phyloP scores from a whole-genome alignment of 2,797 vertebrate species.

The Sternarchorhynchus goeldii region DNA sequence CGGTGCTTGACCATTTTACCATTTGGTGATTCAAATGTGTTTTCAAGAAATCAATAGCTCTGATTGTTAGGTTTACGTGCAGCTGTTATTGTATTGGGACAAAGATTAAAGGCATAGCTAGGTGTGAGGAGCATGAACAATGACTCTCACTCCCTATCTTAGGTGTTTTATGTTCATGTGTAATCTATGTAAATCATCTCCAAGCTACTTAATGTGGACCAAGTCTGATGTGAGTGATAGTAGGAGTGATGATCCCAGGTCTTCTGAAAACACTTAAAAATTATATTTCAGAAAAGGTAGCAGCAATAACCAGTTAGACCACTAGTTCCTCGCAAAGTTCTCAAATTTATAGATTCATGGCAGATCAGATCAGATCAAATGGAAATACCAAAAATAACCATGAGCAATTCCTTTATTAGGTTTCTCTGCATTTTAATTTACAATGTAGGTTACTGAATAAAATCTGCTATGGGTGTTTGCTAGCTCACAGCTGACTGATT shows the following conservation, averaged over 20 bases:
- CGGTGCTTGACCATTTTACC: slow-evolving; percentile 38
- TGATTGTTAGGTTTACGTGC: slow-evolving; percentile 37
- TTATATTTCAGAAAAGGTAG: not conserved
- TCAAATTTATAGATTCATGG: not conserved
- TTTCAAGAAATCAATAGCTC: slow-evolving; percentile 54
- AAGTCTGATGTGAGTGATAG: too few relatives aligned
- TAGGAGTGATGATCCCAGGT: too few relatives aligned
- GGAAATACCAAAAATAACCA: slow-evolving; percentile 8
- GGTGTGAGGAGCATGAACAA: not conserved
- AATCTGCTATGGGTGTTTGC: not conserved
- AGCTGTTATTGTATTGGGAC: slow-evolving; percentile 16
- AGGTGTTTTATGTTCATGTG: not conserved
- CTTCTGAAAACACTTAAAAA: too few relatives aligned
- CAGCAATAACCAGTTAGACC: not conserved
- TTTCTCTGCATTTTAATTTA: slow-evolving; percentile 24
- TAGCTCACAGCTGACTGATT: too few relatives aligned
- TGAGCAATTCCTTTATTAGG: slow-evolving; percentile 13
- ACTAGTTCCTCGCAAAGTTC: not conserved
- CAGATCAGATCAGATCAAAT: not conserved
- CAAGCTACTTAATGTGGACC: not conserved
- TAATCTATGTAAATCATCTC: not conserved
- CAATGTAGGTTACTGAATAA: slow-evolving; percentile 13
- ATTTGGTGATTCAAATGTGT: slow-evolving; percentile 37
- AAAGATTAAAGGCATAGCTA: slow-evolving; percentile 3
- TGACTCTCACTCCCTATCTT: slow-evolving; percentile 2